A percentile compares a stretch with the other conserved stretches of the same genome.
Conservation (phyloP, 2,797 vertebrate species). For the Xyrichtys novacula region DNA sequence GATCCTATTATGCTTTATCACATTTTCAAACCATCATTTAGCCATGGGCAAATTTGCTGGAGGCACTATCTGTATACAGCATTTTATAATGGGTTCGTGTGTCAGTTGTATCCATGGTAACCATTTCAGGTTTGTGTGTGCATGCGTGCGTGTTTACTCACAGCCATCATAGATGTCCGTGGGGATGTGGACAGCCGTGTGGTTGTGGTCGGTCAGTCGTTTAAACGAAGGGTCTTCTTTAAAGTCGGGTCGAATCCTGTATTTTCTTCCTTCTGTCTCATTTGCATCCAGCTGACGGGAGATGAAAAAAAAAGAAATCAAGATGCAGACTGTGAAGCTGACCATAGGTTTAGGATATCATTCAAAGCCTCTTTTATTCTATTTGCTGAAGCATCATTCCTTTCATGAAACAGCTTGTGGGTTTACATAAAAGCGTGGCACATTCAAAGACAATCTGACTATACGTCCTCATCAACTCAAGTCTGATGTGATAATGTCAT, state of each 20-base stretch:
- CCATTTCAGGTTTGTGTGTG: constrained; percentile 18
- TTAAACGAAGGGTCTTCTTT: constrained; percentile 91
- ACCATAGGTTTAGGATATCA: constrained; percentile 20
- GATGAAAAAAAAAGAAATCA: constrained; percentile 9
- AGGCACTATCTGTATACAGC: constrained; percentile 60
- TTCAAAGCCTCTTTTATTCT: constrained; percentile 15
- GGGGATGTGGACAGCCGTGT: constrained; percentile 97
- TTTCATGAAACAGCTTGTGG: constrained; percentile 14
- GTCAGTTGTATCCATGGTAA: constrained; percentile 71
- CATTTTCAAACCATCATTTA: constrained; percentile 41
- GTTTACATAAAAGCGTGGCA: constrained; percentile 28
- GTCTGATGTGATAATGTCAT: constrained; percentile 25
- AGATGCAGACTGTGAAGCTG: constrained; percentile 28
- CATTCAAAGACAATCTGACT: constrained; percentile 7
- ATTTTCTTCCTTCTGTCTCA: constrained; percentile 91
- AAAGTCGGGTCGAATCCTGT: constrained; percentile 92
- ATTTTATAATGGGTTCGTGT: constrained; percentile 64
- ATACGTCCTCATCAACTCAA: constrained; percentile 22
- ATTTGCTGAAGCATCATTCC: constrained; percentile 35
- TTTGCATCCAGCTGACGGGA: constrained; percentile 90
- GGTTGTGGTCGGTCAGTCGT: constrained; percentile 92
- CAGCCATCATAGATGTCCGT: constrained; percentile 99
- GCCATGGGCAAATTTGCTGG: constrained; percentile 51
- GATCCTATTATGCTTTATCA: constrained; percentile 28
- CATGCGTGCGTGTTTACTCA: constrained; percentile 84